A percentile compares a stretch with the other conserved stretches of the same genome.
Evolutionary conservation across 2,888 invertebrate species (phyloP).

Genomic region (Antitype chi): DNA sequence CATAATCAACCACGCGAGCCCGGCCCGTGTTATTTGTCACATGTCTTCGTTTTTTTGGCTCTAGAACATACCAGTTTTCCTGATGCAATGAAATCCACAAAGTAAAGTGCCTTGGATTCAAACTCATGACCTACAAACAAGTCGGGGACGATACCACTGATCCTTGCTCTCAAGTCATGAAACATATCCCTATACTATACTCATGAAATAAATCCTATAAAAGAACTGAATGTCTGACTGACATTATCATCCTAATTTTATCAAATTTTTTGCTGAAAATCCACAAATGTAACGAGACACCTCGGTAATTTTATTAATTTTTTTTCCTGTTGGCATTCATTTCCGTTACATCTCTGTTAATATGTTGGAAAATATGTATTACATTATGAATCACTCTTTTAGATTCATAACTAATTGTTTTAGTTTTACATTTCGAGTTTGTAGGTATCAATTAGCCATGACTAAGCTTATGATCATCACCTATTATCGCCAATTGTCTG

Average conservation of each 20-base stretch:
- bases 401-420: background rate
- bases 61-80: no score
- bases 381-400: background rate
- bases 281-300: background rate
- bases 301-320: background rate
- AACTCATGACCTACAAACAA: no score
- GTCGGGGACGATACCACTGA: no score
- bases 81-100: no score
- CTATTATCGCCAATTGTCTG: background rate
- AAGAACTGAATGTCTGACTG: background rate
- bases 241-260: background rate
- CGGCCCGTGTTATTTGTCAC: no score
- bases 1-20: no score
- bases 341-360: constrained; percentile 17
- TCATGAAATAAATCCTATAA: background rate
- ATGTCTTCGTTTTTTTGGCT: no score
- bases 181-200: no score
- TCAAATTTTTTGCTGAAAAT: background rate
- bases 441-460: background rate
- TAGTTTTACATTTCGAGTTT: background rate
- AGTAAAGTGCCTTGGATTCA: no score
- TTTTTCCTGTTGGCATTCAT: constrained; percentile 12
- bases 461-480: background rate
- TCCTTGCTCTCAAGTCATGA: no score
- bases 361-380: background rate